phyloP scores from a whole-genome alignment of 2,113 vertebrate species.

The Onychostruthus taczanowskii region DNA sequence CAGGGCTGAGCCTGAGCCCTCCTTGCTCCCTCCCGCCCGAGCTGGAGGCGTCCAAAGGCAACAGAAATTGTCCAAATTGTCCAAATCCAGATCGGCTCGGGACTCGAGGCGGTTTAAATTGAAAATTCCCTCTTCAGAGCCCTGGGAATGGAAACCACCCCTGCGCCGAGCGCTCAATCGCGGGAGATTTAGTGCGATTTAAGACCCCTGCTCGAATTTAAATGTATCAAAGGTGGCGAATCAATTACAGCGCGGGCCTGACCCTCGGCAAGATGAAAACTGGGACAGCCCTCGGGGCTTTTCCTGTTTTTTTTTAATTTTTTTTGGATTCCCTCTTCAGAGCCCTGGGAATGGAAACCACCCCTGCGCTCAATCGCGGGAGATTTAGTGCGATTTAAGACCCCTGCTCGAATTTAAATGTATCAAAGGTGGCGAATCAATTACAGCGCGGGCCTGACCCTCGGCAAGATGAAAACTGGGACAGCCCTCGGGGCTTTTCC shows the following conservation, averaged over 20 bases:
- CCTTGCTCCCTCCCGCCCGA: background rate
- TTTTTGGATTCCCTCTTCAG: fast-evolving
- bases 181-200: background rate
- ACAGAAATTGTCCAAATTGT: fast-evolving
- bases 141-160: background rate
- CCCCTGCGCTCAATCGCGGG: background rate
- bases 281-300: background rate
- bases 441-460: conserved; percentile 22
- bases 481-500: background rate
- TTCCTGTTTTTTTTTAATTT: fast-evolving
- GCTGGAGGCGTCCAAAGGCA: background rate
- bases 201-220: background rate
- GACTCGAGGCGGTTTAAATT: background rate
- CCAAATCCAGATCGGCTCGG: background rate
- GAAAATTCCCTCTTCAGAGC: fast-evolving
- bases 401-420: background rate
- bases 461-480: background rate
- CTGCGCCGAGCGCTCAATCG: background rate
- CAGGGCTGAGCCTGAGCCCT: background rate
- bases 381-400: background rate
- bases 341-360: background rate
- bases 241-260: conserved; percentile 25
- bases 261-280: background rate
- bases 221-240: background rate
- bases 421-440: conserved; percentile 23